A percentile compares a stretch with the other conserved stretches of the same genome.
Evolutionary conservation across 2,113 vertebrate genomes (phyloP).

Genomic region (Tiliqua scincoides): DNA sequence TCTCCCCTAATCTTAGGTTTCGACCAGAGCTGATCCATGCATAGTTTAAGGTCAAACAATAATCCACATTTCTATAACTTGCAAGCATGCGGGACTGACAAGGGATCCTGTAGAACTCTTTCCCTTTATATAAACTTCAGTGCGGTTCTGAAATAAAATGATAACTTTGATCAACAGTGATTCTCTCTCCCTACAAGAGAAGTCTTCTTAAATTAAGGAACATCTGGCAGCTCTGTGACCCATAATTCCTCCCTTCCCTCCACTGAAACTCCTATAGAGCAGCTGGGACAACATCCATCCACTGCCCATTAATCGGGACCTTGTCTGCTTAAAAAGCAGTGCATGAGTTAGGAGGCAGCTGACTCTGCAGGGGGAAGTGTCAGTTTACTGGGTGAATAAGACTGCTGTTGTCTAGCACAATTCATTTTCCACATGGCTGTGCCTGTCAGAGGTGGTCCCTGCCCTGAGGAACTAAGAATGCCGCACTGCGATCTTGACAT

Average conservation of each 20-base stretch:
- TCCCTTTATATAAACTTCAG: background rate
- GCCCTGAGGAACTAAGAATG: background rate
- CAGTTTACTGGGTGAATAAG: conserved; percentile 17
- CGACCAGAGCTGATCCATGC: background rate
- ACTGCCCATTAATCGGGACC: conserved; percentile 17
- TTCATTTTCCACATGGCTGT: conserved; percentile 9
- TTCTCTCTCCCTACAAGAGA: too few relatives aligned
- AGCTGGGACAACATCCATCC: conserved; percentile 22
- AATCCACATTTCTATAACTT: background rate
- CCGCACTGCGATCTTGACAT: background rate
- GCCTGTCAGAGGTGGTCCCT: conserved; percentile 10
- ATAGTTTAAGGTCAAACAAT: background rate
- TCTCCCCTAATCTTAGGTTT: background rate
- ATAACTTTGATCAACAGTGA: background rate
- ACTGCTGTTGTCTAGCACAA: conserved; percentile 10
- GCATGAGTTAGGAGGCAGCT: conserved; percentile 6
- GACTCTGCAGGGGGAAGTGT: background rate
- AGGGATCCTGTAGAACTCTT: background rate
- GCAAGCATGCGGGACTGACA: background rate
- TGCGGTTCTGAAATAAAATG: background rate
- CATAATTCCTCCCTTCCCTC: background rate
- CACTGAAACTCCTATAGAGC: background rate
- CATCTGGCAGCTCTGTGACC: background rate
- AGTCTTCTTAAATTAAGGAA: background rate
- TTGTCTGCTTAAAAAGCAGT: conserved; percentile 18